Percentiles rank a stretch among this genome's conserved stretches.
phyloP scores from a whole-genome alignment of 1,140 invertebrate species.

The Drosophila paulistorum region DNA sequence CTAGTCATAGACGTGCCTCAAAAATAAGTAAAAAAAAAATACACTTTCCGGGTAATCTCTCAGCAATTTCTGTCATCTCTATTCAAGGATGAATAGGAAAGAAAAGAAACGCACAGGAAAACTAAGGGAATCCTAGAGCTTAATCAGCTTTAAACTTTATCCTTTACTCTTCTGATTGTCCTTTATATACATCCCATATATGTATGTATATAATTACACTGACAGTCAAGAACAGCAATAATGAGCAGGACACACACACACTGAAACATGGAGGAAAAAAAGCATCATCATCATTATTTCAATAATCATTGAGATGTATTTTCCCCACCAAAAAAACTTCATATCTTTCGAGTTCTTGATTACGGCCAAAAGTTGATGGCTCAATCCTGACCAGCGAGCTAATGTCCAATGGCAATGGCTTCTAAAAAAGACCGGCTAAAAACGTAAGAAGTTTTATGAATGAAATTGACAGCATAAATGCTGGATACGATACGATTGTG shows the following conservation, averaged over 20 bases:
- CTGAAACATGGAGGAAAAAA: neutral
- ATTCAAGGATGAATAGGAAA: conserved; percentile 19
- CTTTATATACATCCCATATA: conserved; percentile 20
- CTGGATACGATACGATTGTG: conserved; percentile 32
- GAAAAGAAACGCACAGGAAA: neutral
- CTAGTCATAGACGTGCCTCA: neutral
- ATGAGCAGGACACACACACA: neutral
- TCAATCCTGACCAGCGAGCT: neutral
- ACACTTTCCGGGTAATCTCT: conserved; percentile 38
- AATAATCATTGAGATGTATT: neutral
- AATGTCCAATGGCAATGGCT: neutral
- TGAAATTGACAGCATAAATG: conserved; percentile 64
- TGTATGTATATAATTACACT: neutral
- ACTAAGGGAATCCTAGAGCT: neutral
- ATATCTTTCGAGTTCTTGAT: neutral
- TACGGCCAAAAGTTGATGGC: neutral
- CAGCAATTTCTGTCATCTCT: conserved; percentile 21
- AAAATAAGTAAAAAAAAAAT: neutral
- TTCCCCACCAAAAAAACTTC: too few species aligned
- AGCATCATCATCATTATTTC: neutral
- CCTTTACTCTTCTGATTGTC: neutral
- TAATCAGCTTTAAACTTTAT: conserved; percentile 13
- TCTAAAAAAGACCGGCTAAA: conserved; percentile 13
- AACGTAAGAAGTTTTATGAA: conserved; percentile 68
- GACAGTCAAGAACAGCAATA: neutral